phyloP scores from a whole-genome alignment of 2,888 invertebrate genomes.

The Nemurella pictetii region DNA sequence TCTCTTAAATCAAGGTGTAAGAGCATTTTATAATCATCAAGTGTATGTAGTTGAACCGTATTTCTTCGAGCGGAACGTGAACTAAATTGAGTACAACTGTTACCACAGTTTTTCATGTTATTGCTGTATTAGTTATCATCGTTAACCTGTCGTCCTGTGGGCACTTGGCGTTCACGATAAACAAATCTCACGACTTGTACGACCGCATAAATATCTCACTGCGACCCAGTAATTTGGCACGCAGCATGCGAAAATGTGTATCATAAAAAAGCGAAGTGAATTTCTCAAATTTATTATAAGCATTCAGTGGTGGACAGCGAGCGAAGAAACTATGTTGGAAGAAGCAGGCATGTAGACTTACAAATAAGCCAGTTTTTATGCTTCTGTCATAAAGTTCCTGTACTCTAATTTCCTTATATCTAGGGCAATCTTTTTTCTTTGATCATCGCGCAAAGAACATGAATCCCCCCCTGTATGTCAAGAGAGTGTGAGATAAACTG shows the following conservation, averaged over 20 bases:
- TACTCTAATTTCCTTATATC: too few species aligned
- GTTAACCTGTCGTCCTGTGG: neutral
- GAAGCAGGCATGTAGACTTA: too few species aligned
- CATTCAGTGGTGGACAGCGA: neutral
- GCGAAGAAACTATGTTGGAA: too few species aligned
- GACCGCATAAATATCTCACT: neutral
- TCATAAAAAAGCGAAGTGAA: neutral
- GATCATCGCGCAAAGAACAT: too few species aligned
- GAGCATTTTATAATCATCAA: too few species aligned
- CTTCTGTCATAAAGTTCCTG: too few species aligned
- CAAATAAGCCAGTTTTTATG: too few species aligned
- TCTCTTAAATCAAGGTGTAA: too few species aligned
- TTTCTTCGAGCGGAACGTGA: neutral
- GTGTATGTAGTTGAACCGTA: neutral
- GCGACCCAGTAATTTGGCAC: neutral
- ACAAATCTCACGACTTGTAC: neutral
- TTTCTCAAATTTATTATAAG: neutral
- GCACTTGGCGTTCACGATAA: neutral
- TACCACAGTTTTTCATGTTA: neutral
- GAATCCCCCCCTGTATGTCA: too few species aligned
- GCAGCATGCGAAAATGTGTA: neutral
- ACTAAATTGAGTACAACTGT: neutral
- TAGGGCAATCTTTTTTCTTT: too few species aligned
- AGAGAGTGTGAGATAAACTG: too few species aligned
- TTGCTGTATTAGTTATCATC: neutral